Percentiles rank a stretch among this genome's conserved stretches.
Conservation (phyloP, 2,888 invertebrate species). For the Hylaea fasciaria region DNA sequence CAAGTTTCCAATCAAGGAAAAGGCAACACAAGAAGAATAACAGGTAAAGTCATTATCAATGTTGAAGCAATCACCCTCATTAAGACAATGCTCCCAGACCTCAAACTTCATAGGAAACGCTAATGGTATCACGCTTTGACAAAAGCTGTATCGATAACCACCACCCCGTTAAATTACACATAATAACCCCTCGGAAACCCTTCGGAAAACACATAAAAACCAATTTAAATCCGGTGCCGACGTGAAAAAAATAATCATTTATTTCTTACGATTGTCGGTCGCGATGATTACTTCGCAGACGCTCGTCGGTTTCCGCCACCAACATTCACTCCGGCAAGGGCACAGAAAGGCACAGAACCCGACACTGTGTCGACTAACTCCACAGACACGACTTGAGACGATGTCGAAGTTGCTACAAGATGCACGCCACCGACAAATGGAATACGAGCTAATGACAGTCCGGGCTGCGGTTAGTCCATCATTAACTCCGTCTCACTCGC, state of each 20-base stretch:
- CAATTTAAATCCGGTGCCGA: constrained; percentile 59
- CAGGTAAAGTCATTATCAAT: constrained; percentile 18
- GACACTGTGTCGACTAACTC: constrained; percentile 16
- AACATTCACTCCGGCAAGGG: constrained; percentile 1
- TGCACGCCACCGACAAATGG: constrained; percentile 62
- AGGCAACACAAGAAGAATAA: background rate
- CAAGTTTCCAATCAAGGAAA: constrained; percentile 8
- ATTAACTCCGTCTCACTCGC: constrained; percentile 76
- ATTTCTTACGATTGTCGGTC: constrained; percentile 75
- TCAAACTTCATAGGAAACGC: constrained; percentile 19
- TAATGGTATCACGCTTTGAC: constrained; percentile 62
- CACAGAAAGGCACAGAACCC: constrained; percentile 1
- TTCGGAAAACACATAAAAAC: constrained; percentile 75
- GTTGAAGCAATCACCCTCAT: constrained; percentile 24
- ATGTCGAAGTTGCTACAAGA: constrained; percentile 32
- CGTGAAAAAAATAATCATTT: constrained; percentile 68
- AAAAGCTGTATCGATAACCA: constrained; percentile 53
- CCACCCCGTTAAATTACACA: constrained; percentile 60
- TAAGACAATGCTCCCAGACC: constrained; percentile 20
- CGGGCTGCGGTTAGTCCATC: constrained; percentile 77
- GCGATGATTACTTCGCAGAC: constrained; percentile 64
- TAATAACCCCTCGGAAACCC: constrained; percentile 60
- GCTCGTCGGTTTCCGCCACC: constrained; percentile 67
- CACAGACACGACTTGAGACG: constrained; percentile 33
- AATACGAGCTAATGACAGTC: constrained; percentile 77